Evolutionary conservation across 2,888 invertebrate species (phyloP).

Genomic region (Coelinius sp.): DNA sequence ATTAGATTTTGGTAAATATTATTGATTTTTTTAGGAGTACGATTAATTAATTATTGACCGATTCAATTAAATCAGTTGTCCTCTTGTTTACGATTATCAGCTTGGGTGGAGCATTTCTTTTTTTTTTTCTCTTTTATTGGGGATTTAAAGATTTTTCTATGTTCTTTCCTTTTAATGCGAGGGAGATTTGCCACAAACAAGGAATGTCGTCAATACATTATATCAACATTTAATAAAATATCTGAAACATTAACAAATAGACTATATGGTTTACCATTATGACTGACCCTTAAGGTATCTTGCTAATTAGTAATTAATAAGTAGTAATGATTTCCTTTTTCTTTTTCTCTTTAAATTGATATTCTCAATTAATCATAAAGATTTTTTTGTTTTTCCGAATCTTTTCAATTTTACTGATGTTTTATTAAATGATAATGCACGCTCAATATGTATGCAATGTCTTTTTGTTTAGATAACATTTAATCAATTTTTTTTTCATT

Average conservation of each 20-base stretch:
- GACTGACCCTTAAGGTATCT: conserved; percentile 61
- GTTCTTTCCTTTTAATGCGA: conserved; percentile 25
- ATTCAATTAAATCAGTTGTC: conserved; percentile 49
- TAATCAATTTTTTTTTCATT: conserved; percentile 46
- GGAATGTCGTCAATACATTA: conserved; percentile 68
- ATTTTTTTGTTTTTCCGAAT: conserved; percentile 50
- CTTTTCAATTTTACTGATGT: conserved; percentile 30
- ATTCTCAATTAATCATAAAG: conserved; percentile 52
- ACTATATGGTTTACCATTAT: conserved; percentile 65
- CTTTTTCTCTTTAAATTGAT: conserved; percentile 49
- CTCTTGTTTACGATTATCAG: conserved; percentile 46
- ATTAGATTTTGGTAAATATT: conserved; percentile 41
- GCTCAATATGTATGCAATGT: conserved; percentile 48
- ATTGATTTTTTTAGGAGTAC: conserved; percentile 42
- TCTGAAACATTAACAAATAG: conserved; percentile 70
- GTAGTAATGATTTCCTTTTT: conserved; percentile 53
- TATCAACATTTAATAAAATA: conserved; percentile 70
- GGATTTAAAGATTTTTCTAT: neutral
- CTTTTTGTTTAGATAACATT: conserved; percentile 46
- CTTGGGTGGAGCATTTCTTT: conserved; percentile 57
- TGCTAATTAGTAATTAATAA: conserved; percentile 57
- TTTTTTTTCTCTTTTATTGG: conserved; percentile 40
- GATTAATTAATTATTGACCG: conserved; percentile 54
- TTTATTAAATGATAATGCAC: conserved; percentile 51
- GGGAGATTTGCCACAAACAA: conserved; percentile 59